Conservation (phyloP, 2,113 vertebrate genomes). For the Ciconia boyciana region DNA sequence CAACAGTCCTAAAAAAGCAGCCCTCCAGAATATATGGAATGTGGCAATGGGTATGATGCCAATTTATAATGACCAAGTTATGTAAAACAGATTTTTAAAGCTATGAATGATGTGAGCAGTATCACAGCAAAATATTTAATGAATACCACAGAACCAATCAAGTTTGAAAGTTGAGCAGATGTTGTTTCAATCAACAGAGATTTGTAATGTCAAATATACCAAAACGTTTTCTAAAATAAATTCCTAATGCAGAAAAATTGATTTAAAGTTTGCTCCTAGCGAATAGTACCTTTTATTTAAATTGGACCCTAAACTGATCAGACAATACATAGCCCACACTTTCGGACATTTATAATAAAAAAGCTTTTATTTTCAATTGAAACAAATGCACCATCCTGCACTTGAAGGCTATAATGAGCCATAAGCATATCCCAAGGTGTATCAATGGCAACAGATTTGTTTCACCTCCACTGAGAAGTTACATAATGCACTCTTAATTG, state of each 20-base stretch:
- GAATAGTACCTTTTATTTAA: slow-evolving; percentile 66
- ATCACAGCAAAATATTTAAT: slow-evolving; percentile 64
- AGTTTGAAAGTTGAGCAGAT: slow-evolving; percentile 64
- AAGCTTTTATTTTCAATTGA: slow-evolving; percentile 76
- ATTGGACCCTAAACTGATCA: slow-evolving; percentile 71
- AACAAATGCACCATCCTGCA: slow-evolving; percentile 73
- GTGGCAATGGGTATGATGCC: slow-evolving; percentile 33
- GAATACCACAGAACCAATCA: slow-evolving; percentile 59
- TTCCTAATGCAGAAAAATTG: slow-evolving; percentile 59
- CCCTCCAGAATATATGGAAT: slow-evolving; percentile 68
- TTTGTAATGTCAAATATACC: slow-evolving; percentile 46
- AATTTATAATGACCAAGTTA: slow-evolving; percentile 34
- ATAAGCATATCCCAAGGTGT: slow-evolving; percentile 61
- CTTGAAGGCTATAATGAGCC: slow-evolving; percentile 66
- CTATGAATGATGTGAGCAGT: slow-evolving; percentile 52
- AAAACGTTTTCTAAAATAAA: slow-evolving; percentile 68
- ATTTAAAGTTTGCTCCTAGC: slow-evolving; percentile 56
- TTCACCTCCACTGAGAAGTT: slow-evolving; percentile 64
- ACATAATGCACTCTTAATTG: slow-evolving; percentile 71
- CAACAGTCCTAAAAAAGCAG: slow-evolving; percentile 66
- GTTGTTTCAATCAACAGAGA: slow-evolving; percentile 59
- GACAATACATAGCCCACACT: slow-evolving; percentile 77
- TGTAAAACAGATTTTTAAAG: slow-evolving; percentile 64
- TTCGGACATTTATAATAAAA: slow-evolving; percentile 75
- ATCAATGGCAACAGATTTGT: slow-evolving; percentile 60